A percentile compares a stretch with the other conserved stretches of the same genome.
Evolutionary conservation across 2,888 invertebrate species (phyloP).

Genomic region (Balanococcus diminutus): DNA sequence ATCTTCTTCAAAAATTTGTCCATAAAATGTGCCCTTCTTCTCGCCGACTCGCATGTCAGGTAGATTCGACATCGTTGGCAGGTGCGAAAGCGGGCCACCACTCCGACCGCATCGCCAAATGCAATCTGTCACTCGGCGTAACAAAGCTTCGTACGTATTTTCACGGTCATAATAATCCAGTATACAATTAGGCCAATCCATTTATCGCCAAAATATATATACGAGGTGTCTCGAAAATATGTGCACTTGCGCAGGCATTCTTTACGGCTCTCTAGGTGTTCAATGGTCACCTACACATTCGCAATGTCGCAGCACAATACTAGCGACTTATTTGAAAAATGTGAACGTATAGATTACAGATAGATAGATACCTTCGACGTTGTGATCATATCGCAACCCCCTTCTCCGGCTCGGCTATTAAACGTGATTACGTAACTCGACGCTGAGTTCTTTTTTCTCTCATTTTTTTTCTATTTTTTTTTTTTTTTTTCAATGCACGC

Average conservation of each 20-base stretch:
- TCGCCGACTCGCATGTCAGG: neutral
- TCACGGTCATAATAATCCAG: neutral
- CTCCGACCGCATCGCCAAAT: neutral
- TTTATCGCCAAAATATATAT: constrained; percentile 16
- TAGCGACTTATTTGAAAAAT: neutral
- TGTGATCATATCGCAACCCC: neutral
- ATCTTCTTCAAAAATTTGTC: too few relatives aligned
- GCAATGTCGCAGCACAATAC: too few relatives aligned
- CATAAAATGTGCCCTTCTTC: neutral
- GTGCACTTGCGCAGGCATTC: constrained; percentile 18
- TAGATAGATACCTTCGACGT: neutral
- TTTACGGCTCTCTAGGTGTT: neutral
- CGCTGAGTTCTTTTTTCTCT: neutral
- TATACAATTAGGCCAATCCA: constrained; percentile 19
- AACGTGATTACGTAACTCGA: neutral
- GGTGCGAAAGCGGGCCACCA: neutral
- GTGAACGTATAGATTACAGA: neutral
- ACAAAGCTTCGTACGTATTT: constrained; percentile 1
- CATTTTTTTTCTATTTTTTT: neutral
- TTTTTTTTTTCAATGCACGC: neutral
- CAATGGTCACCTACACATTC: too few relatives aligned
- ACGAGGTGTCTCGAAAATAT: constrained; percentile 10
- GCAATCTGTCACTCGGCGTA: neutral
- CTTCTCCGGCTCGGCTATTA: neutral
- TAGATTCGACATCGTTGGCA: neutral